phyloP scores from a whole-genome alignment of 2,888 invertebrate species.

The Rambutsinella grinnellia region DNA sequence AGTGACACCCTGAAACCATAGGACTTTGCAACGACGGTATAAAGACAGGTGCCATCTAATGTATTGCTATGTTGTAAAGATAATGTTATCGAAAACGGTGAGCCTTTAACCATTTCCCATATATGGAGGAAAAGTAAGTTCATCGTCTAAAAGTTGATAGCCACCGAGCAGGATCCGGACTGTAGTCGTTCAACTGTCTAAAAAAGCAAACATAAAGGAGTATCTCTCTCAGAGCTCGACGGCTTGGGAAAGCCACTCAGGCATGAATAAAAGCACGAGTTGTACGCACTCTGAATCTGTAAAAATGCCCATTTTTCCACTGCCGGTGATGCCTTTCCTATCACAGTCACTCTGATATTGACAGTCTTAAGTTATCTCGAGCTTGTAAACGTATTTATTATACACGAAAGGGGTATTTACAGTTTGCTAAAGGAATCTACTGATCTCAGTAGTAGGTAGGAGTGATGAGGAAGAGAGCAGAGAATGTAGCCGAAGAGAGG shows the following conservation, averaged over 20 bases:
- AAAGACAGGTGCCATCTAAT: slow-evolving; percentile 1
- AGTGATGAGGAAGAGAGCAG: neutral
- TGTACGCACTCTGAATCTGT: slow-evolving; percentile 49
- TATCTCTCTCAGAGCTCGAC: slow-evolving; percentile 2
- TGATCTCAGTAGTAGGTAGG: neutral
- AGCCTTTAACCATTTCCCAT: neutral
- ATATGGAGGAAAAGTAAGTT: neutral
- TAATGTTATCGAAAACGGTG: neutral
- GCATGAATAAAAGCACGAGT: slow-evolving; percentile 47
- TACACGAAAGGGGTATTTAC: neutral
- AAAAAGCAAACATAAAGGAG: neutral
- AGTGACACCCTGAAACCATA: slow-evolving; percentile 44
- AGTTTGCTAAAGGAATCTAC: neutral
- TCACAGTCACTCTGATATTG: neutral
- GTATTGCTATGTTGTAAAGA: slow-evolving; percentile 1
- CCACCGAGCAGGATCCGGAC: neutral
- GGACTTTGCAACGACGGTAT: neutral
- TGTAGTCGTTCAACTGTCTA: neutral
- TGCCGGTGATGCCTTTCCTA: neutral
- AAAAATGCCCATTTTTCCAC: slow-evolving; percentile 15
- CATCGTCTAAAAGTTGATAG: too few relatives aligned
- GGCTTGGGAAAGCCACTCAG: slow-evolving; percentile 12
- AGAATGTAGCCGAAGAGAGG: neutral
- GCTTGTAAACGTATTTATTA: neutral
- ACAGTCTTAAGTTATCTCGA: neutral